A percentile compares a stretch with the other conserved stretches of the same genome.
Conservation (phyloP, 2,888 invertebrate species). For the Pammene fasciana region DNA sequence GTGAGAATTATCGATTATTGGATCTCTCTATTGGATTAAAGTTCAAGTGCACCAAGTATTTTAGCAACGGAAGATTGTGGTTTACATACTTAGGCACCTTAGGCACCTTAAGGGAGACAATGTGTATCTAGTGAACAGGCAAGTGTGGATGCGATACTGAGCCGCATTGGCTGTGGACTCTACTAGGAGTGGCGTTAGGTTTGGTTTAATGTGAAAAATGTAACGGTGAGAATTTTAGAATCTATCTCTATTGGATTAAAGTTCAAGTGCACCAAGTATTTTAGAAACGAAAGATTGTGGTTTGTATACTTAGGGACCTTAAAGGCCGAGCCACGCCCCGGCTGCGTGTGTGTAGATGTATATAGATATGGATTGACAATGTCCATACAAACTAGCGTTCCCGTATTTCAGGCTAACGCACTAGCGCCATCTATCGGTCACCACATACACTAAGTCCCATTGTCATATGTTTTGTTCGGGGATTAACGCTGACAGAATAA, state of each 20-base stretch:
- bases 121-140: constrained; percentile 73
- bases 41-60: background rate
- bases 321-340: too few relatives aligned
- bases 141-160: constrained; percentile 59
- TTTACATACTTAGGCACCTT: constrained; percentile 43
- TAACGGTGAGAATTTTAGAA: background rate
- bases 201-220: background rate
- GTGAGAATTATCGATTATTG: background rate
- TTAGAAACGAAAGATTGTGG: background rate
- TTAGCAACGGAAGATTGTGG: background rate
- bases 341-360: too few relatives aligned
- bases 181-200: background rate
- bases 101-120: constrained; percentile 68
- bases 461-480: too few relatives aligned
- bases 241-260: background rate
- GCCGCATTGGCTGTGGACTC: constrained; percentile 34
- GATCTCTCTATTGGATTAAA: background rate
- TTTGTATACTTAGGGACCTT: background rate
- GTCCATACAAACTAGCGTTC: too few relatives aligned
- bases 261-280: background rate
- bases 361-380: too few relatives aligned
- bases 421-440: too few relatives aligned
- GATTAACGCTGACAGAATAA: too few relatives aligned
- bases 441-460: too few relatives aligned
- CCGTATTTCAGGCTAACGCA: too few relatives aligned